These are phyloP conservation scores for Balanococcus diminutus DNA, from an alignment of 2,888 invertebrate species.

Conservation along the genomic window DNA sequence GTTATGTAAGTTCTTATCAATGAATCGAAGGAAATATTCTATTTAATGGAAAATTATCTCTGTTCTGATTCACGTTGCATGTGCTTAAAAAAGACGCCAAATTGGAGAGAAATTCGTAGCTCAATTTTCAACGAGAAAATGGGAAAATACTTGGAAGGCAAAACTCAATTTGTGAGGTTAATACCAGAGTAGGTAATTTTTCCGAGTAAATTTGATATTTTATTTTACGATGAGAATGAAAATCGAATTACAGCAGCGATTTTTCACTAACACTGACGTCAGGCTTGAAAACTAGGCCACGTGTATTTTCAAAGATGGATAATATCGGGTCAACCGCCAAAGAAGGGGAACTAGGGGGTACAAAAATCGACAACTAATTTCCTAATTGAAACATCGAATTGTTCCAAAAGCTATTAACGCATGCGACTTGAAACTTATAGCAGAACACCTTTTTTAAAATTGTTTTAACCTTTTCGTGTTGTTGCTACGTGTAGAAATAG, in stretches of 20 bases:
- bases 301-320: neutral
- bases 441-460: neutral
- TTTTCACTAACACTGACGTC: neutral
- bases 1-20: constrained; percentile 4
- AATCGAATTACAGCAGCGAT: neutral
- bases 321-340: neutral
- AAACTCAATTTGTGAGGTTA: neutral
- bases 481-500: too few relatives aligned
- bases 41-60: neutral
- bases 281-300: neutral
- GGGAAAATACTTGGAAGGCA: neutral
- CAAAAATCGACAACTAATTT: neutral
- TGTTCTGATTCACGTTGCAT: neutral
- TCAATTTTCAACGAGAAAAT: neutral
- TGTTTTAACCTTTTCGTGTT: neutral
- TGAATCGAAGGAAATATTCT: neutral
- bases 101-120: neutral
- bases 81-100: neutral
- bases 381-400: neutral
- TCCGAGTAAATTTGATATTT: neutral
- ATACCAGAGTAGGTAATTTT: neutral
- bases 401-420: neutral
- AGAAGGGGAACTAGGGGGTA: neutral
- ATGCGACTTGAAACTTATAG: neutral
- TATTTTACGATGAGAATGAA: neutral